Evolutionary conservation across 2,113 vertebrate genomes (phyloP).

Genomic region (Hydrolagus affinis): DNA sequence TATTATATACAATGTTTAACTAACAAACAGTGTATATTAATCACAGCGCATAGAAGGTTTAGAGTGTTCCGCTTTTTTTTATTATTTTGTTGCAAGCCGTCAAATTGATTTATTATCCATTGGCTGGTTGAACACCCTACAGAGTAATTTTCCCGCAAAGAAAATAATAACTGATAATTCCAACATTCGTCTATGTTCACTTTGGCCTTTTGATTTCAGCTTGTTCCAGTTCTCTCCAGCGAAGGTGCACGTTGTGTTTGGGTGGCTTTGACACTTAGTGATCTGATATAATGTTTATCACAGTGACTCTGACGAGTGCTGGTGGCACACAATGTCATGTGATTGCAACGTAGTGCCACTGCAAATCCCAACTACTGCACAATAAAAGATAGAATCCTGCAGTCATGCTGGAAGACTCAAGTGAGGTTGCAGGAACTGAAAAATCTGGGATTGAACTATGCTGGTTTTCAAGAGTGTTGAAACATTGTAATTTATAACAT

Average conservation of each 20-base stretch:
- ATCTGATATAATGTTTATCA: not conserved
- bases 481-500: not conserved
- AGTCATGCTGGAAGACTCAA: not conserved
- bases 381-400: not conserved
- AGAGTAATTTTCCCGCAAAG: constrained; percentile 5
- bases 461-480: not conserved
- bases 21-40: constrained; percentile 23
- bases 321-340: not conserved
- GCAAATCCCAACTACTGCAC: not conserved
- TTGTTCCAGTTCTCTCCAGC: not conserved
- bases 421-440: not conserved
- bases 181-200: not conserved
- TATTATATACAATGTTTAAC: constrained; percentile 26
- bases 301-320: not conserved
- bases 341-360: not conserved
- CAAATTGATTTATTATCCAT: constrained; percentile 21
- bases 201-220: constrained; percentile 12
- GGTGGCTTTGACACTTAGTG: not conserved
- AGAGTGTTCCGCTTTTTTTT: constrained; percentile 7
- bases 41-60: constrained; percentile 3
- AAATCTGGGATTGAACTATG: not conserved
- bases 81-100: not conserved
- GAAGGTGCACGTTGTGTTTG: not conserved
- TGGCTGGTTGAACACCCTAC: constrained; percentile 20
- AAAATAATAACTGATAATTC: constrained; percentile 17